These are phyloP conservation scores for Latrodectus hesperus DNA, from an alignment of 2,888 invertebrate genomes.

Conservation along the genomic window DNA sequence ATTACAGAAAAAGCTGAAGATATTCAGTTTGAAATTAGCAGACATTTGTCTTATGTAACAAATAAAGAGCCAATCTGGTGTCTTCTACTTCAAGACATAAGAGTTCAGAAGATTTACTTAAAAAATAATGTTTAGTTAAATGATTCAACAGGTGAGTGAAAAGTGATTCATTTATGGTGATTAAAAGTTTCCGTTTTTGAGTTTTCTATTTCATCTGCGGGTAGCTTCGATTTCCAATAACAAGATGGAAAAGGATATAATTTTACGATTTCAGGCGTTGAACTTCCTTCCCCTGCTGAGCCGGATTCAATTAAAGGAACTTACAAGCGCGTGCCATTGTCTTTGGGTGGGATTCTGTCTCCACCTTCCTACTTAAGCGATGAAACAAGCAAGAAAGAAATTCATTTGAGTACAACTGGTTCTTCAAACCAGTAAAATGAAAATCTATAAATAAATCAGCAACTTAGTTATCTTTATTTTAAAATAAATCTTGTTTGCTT, in stretches of 20 bases:
- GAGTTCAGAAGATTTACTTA: too few species aligned
- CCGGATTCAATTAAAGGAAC: constrained; percentile 46
- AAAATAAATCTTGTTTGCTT: too few species aligned
- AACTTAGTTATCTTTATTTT: too few species aligned
- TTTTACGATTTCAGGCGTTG: constrained; percentile 8
- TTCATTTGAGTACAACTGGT: constrained; percentile 34
- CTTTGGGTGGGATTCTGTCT: neutral
- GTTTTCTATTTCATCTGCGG: neutral
- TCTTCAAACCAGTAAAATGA: neutral
- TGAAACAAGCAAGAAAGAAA: constrained; percentile 24
- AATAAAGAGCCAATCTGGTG: too few species aligned
- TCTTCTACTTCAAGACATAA: too few species aligned
- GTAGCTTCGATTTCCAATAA: neutral
- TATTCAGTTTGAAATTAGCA: too few species aligned
- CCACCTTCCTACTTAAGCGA: neutral
- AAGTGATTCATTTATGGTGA: neutral
- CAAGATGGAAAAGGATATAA: neutral
- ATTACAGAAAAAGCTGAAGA: too few species aligned
- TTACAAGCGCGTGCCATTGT: constrained; percentile 44
- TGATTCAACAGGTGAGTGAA: too few species aligned
- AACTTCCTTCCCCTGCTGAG: constrained; percentile 25
- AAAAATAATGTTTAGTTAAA: too few species aligned
- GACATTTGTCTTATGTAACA: too few species aligned
- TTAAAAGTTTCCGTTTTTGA: neutral
- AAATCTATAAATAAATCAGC: too few species aligned